A percentile compares a stretch with the other conserved stretches of the same genome.
Evolutionary conservation across 2,797 vertebrate species (phyloP).

Genomic region (Sebastes vulpes): DNA sequence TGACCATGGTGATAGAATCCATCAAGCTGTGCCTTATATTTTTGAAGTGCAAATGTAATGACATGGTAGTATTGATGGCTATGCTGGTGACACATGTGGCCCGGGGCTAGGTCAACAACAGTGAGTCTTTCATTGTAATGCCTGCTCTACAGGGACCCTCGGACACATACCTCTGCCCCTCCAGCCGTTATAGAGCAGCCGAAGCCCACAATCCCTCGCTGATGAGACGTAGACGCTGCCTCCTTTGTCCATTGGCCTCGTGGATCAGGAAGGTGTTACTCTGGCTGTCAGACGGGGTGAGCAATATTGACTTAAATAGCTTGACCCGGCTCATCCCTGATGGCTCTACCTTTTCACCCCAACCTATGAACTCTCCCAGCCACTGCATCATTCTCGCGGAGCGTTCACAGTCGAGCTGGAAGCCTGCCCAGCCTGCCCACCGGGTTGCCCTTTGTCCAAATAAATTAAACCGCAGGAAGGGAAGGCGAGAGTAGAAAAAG

Average conservation of each 20-base stretch:
- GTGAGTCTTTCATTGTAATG: conserved; percentile 74
- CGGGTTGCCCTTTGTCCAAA: conserved; percentile 72
- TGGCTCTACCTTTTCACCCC: conserved; percentile 72
- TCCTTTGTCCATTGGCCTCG: conserved; percentile 73
- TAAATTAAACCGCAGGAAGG: conserved; percentile 79
- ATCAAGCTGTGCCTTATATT: conserved; percentile 31
- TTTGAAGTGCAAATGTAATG: conserved; percentile 87
- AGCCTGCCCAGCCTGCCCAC: conserved; percentile 61
- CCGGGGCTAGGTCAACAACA: conserved; percentile 86
- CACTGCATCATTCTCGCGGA: conserved; percentile 30
- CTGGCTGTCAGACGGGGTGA: conserved; percentile 76
- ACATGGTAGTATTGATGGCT: conserved; percentile 76
- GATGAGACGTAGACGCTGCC: conserved; percentile 65
- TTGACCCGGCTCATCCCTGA: conserved; percentile 76
- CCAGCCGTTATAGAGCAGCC: conserved; percentile 40
- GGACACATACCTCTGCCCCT: conserved; percentile 71
- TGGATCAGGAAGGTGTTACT: conserved; percentile 82
- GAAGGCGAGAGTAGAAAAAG: conserved; percentile 45
- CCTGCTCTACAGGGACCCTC: conserved; percentile 74
- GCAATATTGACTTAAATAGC: conserved; percentile 80
- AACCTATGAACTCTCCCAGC: conserved; percentile 59
- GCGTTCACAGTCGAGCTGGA: conserved; percentile 56
- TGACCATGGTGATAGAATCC: conserved; percentile 13
- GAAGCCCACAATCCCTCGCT: conserved; percentile 70
- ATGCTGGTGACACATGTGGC: conserved; percentile 80